Base-by-base conservation (phyloP, 2,888 invertebrate species). In the Lydus trimaculatus region DNA sequence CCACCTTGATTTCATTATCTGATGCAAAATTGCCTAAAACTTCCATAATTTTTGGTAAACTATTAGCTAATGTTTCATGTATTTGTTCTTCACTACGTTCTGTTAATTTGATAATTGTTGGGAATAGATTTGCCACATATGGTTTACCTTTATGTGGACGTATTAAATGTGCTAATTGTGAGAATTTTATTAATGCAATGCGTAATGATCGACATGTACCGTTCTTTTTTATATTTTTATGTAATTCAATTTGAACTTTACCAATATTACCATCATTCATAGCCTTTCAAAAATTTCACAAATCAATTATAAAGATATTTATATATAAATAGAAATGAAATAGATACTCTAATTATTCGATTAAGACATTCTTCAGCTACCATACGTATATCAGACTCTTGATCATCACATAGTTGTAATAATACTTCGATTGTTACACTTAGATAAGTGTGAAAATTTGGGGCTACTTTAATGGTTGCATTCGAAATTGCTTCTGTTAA, bases 331-430 rank as follows among this genome's bases (percentile, higher is more conserved):
- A 43, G n/a, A n/a, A n/a, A n/a, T n/a, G n/a, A n/a, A n/a, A n/a
- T 33, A 48, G 62, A 36, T 81, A 85, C 85, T 84, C 92, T 89
- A 76, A 94, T 92, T 64, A 94, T 91, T 82, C 90, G 89, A 82
- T 94, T 94, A 1, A 95, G 85, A 79, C 92, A 92, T 85, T 95
- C 95, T 82, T 94, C 94, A 58, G 94, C 94, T 63, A 91, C 90
- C 88, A 94, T 92, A 67, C 94, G 87, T 31, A 94, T 90, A 83
- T 94, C 92, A 3, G 93, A 89, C 81, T 95, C 94, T 1, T 88
- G 83, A 83, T 95, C 94, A 85, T 94, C 92, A 81, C 93, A 92
- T 65, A 92, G 86, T 56, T 89, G 86, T 62, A 95, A 85, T 71
- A 94, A 87, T 36, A 90, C 89, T 85, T 92, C 92, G 68, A 94